A percentile compares a stretch with the other conserved stretches of the same genome.
These are phyloP conservation scores for Rousettus madagascariensis DNA, from an alignment of 2,797 vertebrate species.

Conservation along the genomic window DNA sequence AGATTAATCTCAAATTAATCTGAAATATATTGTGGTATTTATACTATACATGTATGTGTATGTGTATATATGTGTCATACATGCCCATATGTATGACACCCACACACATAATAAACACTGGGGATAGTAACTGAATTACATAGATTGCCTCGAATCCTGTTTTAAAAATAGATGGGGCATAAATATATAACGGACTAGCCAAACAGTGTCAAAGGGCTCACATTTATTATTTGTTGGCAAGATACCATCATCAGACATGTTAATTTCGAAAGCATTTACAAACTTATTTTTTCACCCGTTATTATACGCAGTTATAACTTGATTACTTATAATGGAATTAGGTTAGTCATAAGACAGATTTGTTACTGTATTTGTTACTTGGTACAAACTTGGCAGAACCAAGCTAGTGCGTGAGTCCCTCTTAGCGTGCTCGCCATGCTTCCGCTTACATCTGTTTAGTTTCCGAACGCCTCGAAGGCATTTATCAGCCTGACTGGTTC, in stretches of 20 bases:
- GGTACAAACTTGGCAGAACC: background rate
- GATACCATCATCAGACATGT: background rate
- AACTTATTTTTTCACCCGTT: background rate
- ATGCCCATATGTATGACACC: no score
- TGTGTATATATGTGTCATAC: no score
- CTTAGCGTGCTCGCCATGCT: background rate
- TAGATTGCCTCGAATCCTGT: background rate
- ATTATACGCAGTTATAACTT: background rate
- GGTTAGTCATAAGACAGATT: background rate
- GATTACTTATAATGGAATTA: background rate
- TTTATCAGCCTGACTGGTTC: no score
- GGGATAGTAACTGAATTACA: background rate
- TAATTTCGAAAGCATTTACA: background rate
- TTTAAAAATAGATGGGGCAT: background rate
- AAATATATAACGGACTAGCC: background rate
- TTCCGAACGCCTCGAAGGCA: background rate
- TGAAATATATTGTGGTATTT: background rate
- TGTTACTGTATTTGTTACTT: background rate
- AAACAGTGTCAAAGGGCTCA: background rate
- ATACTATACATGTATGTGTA: background rate
- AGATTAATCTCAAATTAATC: background rate
- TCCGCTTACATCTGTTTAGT: background rate
- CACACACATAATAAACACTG: background rate
- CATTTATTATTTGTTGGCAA: background rate
- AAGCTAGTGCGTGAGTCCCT: background rate